Percentiles rank a stretch among this genome's conserved stretches.
Conservation (phyloP, 2,797 vertebrate species). For the Thalassophryne amazonica region DNA sequence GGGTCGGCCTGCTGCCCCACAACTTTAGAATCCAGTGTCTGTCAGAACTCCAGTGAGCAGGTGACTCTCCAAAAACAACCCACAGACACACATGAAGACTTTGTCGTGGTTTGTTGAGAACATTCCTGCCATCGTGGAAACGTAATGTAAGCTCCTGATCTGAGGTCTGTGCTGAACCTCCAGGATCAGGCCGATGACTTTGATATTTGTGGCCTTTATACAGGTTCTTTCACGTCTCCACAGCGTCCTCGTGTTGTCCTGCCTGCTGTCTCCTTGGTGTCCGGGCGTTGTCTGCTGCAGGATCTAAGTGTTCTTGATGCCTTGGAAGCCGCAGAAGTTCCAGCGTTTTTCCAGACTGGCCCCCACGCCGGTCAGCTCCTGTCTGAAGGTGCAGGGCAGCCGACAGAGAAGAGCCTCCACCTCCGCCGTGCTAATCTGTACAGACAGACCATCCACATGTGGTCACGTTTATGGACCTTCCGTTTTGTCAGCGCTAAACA, state of each 20-base stretch:
- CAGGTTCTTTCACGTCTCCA: slow-evolving; percentile 17
- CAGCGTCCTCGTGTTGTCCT: slow-evolving; percentile 10
- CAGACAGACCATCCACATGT: slow-evolving; percentile 1
- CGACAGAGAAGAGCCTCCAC: slow-evolving; percentile 86
- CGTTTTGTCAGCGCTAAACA: too few species aligned
- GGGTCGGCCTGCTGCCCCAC: slow-evolving; percentile 46
- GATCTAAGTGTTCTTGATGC: slow-evolving; percentile 82
- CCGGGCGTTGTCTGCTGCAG: slow-evolving; percentile 29
- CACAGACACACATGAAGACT: slow-evolving; percentile 35
- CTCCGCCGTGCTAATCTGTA: slow-evolving; percentile 86
- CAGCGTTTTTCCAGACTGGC: slow-evolving; percentile 84
- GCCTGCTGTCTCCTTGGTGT: slow-evolving; percentile 61
- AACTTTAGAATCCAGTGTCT: slow-evolving; percentile 53
- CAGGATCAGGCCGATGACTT: slow-evolving; percentile 13
- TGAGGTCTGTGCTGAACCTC: slow-evolving; percentile 31
- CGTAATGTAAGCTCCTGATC: slow-evolving; percentile 31
- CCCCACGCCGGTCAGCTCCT: slow-evolving; percentile 84
- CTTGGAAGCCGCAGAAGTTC: slow-evolving; percentile 82
- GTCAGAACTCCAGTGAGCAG: slow-evolving; percentile 22
- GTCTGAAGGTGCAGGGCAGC: slow-evolving; percentile 87
- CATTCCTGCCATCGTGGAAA: slow-evolving; percentile 34
- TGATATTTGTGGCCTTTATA: slow-evolving; percentile 30
- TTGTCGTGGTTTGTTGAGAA: slow-evolving; percentile 24
- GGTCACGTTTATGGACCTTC: not conserved
- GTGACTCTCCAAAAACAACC: slow-evolving; percentile 38